Conservation (phyloP, 2,797 vertebrate genomes). For the Hydrocynus forskahlii region DNA sequence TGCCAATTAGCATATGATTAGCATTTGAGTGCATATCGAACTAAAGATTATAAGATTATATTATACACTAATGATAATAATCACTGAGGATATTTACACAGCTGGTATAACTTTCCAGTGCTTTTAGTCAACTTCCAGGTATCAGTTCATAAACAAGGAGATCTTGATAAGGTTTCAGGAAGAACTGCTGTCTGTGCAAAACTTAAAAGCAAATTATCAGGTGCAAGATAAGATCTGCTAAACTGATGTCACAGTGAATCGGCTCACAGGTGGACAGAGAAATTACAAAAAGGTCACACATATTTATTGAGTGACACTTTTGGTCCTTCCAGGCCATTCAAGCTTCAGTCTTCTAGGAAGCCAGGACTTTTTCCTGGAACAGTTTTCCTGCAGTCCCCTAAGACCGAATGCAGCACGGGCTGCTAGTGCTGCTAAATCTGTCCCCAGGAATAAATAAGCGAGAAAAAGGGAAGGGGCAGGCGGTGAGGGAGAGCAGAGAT, state of each 20-base stretch:
- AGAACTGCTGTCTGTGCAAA: background rate
- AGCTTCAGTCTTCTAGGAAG: background rate
- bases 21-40: background rate
- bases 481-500: background rate
- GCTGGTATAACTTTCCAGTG: background rate
- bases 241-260: slow-evolving; percentile 6
- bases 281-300: background rate
- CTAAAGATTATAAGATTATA: background rate
- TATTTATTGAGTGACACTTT: background rate
- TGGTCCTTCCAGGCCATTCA: background rate
- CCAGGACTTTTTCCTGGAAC: background rate
- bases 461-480: background rate
- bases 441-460: slow-evolving; percentile 21
- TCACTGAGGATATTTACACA: too few species aligned
- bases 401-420: background rate
- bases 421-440: slow-evolving; percentile 24
- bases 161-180: background rate
- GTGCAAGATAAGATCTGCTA: background rate
- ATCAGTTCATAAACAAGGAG: background rate
- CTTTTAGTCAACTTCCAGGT: background rate
- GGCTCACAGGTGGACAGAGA: background rate
- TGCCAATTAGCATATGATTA: slow-evolving; percentile 4
- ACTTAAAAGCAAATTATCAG: slow-evolving; percentile 23
- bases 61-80: too few species aligned
- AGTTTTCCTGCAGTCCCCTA: background rate